These are phyloP conservation scores for Brienomyrus longianalis DNA, from an alignment of 2,113 vertebrate genomes.

Conservation along the genomic window DNA sequence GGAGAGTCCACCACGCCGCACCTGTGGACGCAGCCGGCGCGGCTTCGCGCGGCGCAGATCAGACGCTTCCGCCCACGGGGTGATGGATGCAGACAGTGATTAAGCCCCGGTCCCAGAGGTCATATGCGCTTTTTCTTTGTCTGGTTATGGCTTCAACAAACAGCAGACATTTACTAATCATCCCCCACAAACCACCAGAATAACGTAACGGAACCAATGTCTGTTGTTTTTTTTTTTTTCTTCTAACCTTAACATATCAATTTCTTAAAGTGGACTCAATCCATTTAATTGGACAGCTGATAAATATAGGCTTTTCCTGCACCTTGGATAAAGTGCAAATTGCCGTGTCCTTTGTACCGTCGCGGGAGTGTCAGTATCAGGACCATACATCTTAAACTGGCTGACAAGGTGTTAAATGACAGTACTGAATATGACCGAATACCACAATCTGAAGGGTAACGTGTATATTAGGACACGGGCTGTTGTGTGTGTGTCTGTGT, in stretches of 20 bases:
- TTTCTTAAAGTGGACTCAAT: constrained; percentile 43
- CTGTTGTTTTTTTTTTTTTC: neutral
- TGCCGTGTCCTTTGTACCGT: neutral
- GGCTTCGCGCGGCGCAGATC: too few relatives aligned
- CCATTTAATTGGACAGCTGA: constrained; percentile 32
- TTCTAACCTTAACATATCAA: constrained; percentile 25
- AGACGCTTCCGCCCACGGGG: neutral
- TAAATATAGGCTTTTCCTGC: constrained; percentile 28
- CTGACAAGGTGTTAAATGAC: neutral
- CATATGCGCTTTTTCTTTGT: neutral
- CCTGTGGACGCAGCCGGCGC: neutral
- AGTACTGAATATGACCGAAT: neutral
- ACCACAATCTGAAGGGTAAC: neutral
- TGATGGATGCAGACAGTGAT: neutral
- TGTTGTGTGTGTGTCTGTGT: neutral
- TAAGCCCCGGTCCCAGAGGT: neutral
- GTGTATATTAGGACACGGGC: neutral
- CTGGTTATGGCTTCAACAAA: neutral
- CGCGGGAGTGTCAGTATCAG: neutral
- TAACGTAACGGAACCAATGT: neutral
- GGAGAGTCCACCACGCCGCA: neutral
- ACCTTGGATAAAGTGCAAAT: neutral
- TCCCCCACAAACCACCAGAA: neutral
- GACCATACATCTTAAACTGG: neutral
- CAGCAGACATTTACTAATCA: constrained; percentile 1